Evolutionary conservation across 35 echinoderm and acorn worm species (phyloP).

Genomic region (Strongylocentrotus purpuratus): DNA sequence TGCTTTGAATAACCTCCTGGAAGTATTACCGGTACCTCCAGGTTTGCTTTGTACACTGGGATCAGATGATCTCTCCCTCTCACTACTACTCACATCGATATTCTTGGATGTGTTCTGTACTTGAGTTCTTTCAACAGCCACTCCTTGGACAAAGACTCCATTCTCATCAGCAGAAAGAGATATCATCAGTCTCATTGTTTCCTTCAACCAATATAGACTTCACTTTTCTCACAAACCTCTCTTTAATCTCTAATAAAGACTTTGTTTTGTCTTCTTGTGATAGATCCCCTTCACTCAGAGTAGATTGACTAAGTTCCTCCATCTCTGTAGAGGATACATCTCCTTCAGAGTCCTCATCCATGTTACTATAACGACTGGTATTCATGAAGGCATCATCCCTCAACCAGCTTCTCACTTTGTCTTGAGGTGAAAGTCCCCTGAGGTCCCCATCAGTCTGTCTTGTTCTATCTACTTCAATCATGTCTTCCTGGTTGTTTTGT

Average conservation of each 20-base stretch:
- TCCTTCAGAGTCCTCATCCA: background rate
- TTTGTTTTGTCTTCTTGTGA: background rate
- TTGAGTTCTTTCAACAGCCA: background rate
- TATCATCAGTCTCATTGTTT: slow-evolving; percentile 18
- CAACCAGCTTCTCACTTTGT: background rate
- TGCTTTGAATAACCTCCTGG: background rate
- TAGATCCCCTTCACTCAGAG: background rate
- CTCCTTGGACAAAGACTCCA: background rate
- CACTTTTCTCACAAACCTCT: slow-evolving; percentile 24
- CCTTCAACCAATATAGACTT: background rate
- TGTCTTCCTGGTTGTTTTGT: background rate
- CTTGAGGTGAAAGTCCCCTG: background rate
- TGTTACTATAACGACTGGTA: background rate
- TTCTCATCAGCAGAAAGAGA: slow-evolving; percentile 36
- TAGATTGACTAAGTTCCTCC: background rate
- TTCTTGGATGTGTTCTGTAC: background rate
- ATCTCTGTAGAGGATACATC: background rate
- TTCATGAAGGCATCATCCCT: slow-evolving; percentile 21
- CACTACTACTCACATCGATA: background rate
- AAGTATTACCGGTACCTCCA: background rate
- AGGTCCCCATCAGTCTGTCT: background rate
- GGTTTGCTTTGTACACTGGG: background rate
- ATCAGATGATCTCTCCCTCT: background rate
- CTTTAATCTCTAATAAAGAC: slow-evolving; percentile 33
- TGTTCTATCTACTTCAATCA: background rate